A percentile compares a stretch with the other conserved stretches of the same genome.
Conservation (phyloP, 2,797 vertebrate genomes). For the Cyprinodon diabolis region DNA sequence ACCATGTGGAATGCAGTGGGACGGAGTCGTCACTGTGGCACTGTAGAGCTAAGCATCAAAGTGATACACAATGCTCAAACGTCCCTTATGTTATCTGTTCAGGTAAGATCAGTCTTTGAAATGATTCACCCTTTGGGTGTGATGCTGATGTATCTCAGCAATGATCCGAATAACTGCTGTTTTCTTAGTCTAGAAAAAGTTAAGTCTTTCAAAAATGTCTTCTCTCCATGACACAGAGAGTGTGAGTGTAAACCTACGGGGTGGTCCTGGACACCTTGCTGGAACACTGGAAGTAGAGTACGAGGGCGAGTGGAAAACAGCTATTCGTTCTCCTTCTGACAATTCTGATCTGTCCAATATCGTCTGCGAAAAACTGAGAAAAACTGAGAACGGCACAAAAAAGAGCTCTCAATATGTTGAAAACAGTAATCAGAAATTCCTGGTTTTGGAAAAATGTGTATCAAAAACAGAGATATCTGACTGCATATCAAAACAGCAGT, state of each 20-base stretch:
- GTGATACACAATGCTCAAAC: accelerated
- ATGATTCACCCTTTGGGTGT: too few species aligned
- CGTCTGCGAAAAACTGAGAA: constrained; percentile 19
- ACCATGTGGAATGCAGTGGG: constrained; percentile 44
- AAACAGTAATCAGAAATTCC: not conserved
- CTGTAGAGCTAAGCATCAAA: constrained; percentile 30
- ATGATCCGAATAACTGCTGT: not conserved
- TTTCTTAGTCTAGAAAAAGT: not conserved
- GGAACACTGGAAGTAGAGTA: constrained; percentile 47
- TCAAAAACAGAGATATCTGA: not conserved
- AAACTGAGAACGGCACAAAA: accelerated
- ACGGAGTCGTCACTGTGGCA: constrained; percentile 66
- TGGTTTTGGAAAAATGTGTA: not conserved
- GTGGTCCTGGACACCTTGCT: constrained; percentile 47
- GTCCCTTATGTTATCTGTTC: constrained; percentile 41
- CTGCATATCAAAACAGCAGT: not conserved
- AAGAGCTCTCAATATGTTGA: accelerated
- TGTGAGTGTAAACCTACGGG: accelerated
- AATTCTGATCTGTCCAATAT: accelerated
- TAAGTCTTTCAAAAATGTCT: constrained; percentile 1
- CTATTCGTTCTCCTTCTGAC: accelerated
- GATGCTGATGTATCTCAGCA: too few species aligned
- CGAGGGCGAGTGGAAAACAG: not conserved
- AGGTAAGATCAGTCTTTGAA: constrained; percentile 47
- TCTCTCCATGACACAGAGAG: constrained; percentile 6